These are phyloP conservation scores for Wiebesia pumilae DNA, from an alignment of 1,140 invertebrate species.

Conservation along the genomic window DNA sequence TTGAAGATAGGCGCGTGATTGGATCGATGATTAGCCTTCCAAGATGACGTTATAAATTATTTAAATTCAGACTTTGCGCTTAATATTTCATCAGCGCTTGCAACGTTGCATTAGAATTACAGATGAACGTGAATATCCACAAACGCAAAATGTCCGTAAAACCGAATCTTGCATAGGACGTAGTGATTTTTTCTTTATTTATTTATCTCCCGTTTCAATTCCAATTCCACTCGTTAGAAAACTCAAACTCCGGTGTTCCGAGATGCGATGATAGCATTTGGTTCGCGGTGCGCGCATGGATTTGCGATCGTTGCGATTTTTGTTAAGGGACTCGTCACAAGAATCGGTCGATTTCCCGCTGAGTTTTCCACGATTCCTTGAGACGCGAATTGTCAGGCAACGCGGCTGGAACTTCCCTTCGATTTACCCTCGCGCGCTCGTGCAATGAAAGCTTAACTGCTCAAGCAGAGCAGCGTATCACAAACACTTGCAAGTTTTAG, in stretches of 20 bases:
- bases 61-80: neutral
- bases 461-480: constrained; percentile 12
- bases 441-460: constrained; percentile 38
- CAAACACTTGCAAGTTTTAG: constrained; percentile 31
- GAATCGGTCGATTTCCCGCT: constrained; percentile 17
- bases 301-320: constrained; percentile 3
- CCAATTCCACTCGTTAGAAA: too few relatives aligned
- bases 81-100: too few relatives aligned
- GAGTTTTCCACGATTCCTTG: neutral
- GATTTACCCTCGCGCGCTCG: constrained; percentile 22
- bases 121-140: too few relatives aligned
- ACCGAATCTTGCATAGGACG: too few relatives aligned
- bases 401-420: constrained; percentile 18
- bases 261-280: too few relatives aligned
- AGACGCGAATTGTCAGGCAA: neutral
- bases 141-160: too few relatives aligned
- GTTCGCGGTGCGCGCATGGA: neutral
- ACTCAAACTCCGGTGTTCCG: too few relatives aligned
- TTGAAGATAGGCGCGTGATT: neutral
- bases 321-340: neutral
- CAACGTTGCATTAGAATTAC: too few relatives aligned
- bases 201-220: too few relatives aligned
- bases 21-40: neutral
- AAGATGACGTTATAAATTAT: neutral
- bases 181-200: too few relatives aligned